Evolutionary conservation across 2,113 vertebrate genomes (phyloP).

Genomic region (Sarotherodon lohbergeri): DNA sequence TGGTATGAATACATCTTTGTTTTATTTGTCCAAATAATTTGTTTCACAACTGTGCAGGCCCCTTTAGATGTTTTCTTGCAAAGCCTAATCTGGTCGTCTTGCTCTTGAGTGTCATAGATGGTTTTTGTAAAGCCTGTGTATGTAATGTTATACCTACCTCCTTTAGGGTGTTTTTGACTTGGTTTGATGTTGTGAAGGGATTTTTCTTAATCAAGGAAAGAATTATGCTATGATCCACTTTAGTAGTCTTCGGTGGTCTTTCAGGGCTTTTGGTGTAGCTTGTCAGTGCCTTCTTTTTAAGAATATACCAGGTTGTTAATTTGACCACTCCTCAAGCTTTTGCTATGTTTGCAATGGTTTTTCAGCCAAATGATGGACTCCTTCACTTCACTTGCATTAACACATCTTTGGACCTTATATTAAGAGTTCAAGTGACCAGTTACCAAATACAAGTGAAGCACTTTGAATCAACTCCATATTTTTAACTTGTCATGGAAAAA

Average conservation of each 20-base stretch:
- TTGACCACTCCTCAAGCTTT: accelerated
- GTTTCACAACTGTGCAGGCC: background rate
- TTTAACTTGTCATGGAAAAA: background rate
- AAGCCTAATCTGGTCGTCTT: background rate
- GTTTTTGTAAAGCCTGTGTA: background rate
- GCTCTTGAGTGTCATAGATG: background rate
- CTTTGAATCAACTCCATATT: background rate
- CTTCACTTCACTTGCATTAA: background rate
- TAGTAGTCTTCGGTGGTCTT: background rate
- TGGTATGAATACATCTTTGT: background rate
- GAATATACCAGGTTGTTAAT: background rate
- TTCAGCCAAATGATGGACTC: background rate
- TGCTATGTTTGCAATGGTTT: background rate
- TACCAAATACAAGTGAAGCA: background rate
- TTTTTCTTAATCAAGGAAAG: background rate
- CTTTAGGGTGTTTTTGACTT: background rate
- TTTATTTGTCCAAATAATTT: background rate
- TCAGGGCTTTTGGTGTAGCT: background rate
- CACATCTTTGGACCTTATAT: background rate
- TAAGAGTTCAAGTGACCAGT: background rate
- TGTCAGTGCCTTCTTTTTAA: background rate
- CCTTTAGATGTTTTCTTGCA: background rate
- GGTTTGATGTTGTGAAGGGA: background rate
- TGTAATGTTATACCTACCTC: background rate
- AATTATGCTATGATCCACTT: background rate